phyloP scores from a whole-genome alignment of 2,797 vertebrate species.

The Epinephelus awoara region DNA sequence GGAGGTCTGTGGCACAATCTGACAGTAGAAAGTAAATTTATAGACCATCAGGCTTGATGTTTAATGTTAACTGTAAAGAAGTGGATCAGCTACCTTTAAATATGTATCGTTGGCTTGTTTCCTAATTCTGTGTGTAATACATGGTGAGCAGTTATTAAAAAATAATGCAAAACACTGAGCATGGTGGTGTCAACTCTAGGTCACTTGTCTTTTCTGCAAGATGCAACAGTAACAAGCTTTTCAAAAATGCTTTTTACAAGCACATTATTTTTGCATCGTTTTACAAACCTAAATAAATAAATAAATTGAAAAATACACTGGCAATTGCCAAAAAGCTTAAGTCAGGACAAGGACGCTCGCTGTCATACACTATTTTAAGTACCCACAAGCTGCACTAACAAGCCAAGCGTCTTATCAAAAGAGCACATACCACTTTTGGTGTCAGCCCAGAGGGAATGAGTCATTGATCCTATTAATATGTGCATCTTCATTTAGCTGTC shows the following conservation, averaged over 20 bases:
- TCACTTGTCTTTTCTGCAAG: background rate
- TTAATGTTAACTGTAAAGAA: background rate
- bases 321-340: conserved; percentile 31
- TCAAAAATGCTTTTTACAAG: background rate
- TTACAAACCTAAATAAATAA: background rate
- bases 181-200: background rate
- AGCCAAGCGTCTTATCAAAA: conserved; percentile 17
- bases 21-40: too few species aligned
- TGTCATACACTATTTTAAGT: conserved; percentile 37
- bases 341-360: conserved; percentile 21
- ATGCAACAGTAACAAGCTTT: background rate
- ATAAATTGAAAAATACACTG: background rate
- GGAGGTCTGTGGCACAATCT: too few species aligned
- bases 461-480: conserved; percentile 11
- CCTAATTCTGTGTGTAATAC: background rate
- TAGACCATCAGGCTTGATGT: background rate
- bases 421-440: conserved; percentile 4
- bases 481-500: conserved; percentile 3
- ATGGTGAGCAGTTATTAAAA: background rate
- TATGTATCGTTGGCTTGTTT: background rate
- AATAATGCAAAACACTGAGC: background rate
- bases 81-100: background rate
- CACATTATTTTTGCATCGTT: background rate
- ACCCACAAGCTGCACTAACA: conserved; percentile 2
- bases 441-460: background rate